phyloP scores from a whole-genome alignment of 2,113 vertebrate species.

The Apteryx mantelli region DNA sequence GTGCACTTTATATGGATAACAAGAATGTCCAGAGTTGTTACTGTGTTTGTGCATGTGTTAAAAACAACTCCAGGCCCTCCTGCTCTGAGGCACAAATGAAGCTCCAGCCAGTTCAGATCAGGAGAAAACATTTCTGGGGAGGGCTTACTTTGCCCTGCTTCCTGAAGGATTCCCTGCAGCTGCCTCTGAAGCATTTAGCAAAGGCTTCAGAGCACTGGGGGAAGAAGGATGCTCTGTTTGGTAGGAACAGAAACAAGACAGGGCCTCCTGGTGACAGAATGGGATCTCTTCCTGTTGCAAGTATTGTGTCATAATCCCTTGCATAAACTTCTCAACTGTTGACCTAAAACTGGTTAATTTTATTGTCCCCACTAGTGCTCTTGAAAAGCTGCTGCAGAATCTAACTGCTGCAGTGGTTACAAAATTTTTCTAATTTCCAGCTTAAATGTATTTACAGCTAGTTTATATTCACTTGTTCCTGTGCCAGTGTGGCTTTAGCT shows the following conservation, averaged over 20 bases:
- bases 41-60: background rate
- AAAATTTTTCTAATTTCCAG: background rate
- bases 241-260: background rate
- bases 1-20: background rate
- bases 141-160: background rate
- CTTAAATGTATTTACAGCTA: background rate
- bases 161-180: background rate
- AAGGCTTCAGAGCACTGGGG: background rate
- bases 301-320: background rate
- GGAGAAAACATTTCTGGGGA: background rate
- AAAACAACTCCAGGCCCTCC: background rate
- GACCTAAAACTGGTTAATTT: background rate
- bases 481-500: background rate
- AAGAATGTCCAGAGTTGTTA: background rate
- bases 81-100: background rate
- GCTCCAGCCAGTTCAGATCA: background rate
- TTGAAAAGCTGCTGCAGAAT: background rate
- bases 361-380: background rate
- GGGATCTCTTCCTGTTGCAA: background rate
- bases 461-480: background rate
- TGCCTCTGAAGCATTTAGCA: background rate
- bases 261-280: rapidly evolving
- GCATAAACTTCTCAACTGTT: background rate
- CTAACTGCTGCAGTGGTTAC: background rate
- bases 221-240: background rate